Conservation (phyloP, 2,797 vertebrate genomes). For the Oceanodroma leucorhoa region DNA sequence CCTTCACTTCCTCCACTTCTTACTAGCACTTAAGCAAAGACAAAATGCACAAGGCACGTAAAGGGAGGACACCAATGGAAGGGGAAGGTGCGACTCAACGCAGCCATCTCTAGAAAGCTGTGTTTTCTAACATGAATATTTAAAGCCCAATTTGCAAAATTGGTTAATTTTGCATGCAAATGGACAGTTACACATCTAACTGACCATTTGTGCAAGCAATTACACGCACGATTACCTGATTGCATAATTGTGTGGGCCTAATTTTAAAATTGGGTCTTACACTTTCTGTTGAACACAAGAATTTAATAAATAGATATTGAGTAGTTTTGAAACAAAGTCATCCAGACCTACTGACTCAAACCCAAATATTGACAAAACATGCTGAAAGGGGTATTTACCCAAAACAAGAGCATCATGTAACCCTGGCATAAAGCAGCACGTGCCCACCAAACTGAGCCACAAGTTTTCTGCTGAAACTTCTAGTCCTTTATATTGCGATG, state of each 20-base stretch:
- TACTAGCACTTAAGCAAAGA: neutral
- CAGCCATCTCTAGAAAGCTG: neutral
- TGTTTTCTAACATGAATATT: neutral
- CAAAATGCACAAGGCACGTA: neutral
- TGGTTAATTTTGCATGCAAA: conserved; percentile 26
- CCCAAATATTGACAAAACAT: neutral
- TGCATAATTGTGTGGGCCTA: conserved; percentile 2
- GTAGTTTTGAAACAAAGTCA: neutral
- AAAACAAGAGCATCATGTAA: neutral
- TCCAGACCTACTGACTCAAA: neutral
- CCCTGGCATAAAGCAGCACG: rapidly evolving
- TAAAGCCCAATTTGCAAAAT: neutral
- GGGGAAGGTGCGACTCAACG: neutral
- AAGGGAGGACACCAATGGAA: neutral
- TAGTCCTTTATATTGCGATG: neutral
- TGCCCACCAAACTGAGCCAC: neutral
- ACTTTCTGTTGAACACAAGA: neutral
- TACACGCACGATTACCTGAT: conserved; percentile 6
- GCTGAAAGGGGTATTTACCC: neutral
- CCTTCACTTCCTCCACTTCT: neutral
- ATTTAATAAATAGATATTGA: conserved; percentile 23
- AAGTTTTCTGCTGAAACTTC: neutral
- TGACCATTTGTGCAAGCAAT: conserved; percentile 49
- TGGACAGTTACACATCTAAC: conserved; percentile 42
- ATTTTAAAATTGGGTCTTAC: conserved; percentile 25